Evolutionary conservation across 2,113 vertebrate species (phyloP).

Genomic region (Rattus norvegicus): GRCr8 NC_086027.1:49304501-49305000

Average conservation of each 20-base stretch:
- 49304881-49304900: background rate
- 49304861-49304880: background rate
- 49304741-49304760: background rate
- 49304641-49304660: background rate
- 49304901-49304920: background rate
- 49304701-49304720: too few species aligned
- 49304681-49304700: background rate
- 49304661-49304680: background rate
- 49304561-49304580: background rate
- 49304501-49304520: background rate
- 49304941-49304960: too few species aligned
- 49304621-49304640: background rate
- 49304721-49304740: background rate
- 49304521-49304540: background rate
- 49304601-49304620: background rate
- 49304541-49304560: background rate
- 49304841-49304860: background rate
- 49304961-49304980: background rate
- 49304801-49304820: slow-evolving; percentile 12
- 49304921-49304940: background rate
- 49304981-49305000: background rate
- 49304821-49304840: background rate
- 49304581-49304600: background rate
- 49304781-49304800: background rate
- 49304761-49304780: too few species aligned